Base-by-base conservation (phyloP, 1,140 invertebrate genomes). In the Hestina assimilis region DNA sequence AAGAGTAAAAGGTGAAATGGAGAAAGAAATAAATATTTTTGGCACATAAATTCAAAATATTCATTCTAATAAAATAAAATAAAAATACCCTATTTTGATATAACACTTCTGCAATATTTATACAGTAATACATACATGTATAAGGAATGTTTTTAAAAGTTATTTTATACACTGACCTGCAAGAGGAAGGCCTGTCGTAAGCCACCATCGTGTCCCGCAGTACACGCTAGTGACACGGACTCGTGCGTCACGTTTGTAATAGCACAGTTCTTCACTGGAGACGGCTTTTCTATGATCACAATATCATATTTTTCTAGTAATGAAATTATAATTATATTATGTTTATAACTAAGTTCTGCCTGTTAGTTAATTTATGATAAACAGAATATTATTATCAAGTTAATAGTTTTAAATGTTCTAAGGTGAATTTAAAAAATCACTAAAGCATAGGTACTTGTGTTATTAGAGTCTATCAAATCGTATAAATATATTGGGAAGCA, bases 151-250 rank as follows among this genome's bases (percentile, higher is more conserved):
- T 17, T 50, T 41, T 29, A 35, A 31, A 42, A 21, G 28, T 40
- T 29, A 24, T n/a, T n/a, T n/a, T n/a, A n/a, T n/a, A n/a, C 31
- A 26, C 68, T 66, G 58, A 87, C 86, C 63, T 89, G 81, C 24
- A 89, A 63, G 1, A 87, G 55, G 51, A 89, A 89, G 1, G 71
- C 53, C 55, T 89, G 89, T 21, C 75, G 70, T 6, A 94, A 88
- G 9, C 94, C 94, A 4, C 94, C 93, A 62, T 93, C 92, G 59
- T 92, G 91, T n/a, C 93, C 93, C 1, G 92, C 90, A n/a, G 89
- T 76, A 78, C 93, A 95, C 63, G 90, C 92, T 15, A 94, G 89
- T 35, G 91, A 90, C 35, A 94, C 71, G 2, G 89, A 85, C 63
- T 89, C 85, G 48, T 86, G 90, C 6, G 87, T 92, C 40, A 91